Base-by-base conservation (phyloP, 2,797 vertebrate species). In the Lacerta viridis region DNA sequence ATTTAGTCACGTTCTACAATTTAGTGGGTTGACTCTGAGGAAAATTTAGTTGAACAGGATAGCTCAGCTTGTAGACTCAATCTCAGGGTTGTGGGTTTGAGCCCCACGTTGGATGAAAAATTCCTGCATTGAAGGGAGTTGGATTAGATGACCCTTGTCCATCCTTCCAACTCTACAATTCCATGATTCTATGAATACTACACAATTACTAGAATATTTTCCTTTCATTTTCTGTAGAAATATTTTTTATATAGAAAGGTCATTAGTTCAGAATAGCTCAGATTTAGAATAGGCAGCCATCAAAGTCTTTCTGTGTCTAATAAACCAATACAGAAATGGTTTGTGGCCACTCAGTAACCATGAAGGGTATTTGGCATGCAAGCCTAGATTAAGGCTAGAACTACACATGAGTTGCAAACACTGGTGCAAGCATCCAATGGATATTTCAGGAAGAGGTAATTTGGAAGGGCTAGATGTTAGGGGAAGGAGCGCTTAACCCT, bases 191-290 rank as follows among this genome's bases (percentile, higher is more conserved):
- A 13, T 50, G 50, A 50, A 50, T 50, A 61, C 1, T 20, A 81
- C 76, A 88, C 81, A 29, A 85, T 87, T 83, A 39, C 36, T 20
- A 33, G 59, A 29, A 84, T 71, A 2, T 77, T 90, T 90, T 77
- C 87, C 85, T 89, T 33, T 87, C 29, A 11, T 55, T 80, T 59
- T 11, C 23, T 59, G 1, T 50, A n/a, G 46, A 80, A 71, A 50
- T 50, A 39, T 10, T 18, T 80, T 59, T 69, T 69, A 46, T 23
- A 17, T 8, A 66, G 13, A 23, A 41, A 83, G 18, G 7, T 33
- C 83, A 68, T 50, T 29, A 7, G 11, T 50, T 50, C 50, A 50
- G 11, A 50, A 50, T 50, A 50, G 50, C 13, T 13, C 50, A 13
- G 50, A 50, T 50, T 50, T 50, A 50, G 50, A 50, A 50, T 50